Base-by-base conservation (phyloP, 30 jellyfish, hydroid and myxozoan species). In the Aurelia coerulea region DNA sequence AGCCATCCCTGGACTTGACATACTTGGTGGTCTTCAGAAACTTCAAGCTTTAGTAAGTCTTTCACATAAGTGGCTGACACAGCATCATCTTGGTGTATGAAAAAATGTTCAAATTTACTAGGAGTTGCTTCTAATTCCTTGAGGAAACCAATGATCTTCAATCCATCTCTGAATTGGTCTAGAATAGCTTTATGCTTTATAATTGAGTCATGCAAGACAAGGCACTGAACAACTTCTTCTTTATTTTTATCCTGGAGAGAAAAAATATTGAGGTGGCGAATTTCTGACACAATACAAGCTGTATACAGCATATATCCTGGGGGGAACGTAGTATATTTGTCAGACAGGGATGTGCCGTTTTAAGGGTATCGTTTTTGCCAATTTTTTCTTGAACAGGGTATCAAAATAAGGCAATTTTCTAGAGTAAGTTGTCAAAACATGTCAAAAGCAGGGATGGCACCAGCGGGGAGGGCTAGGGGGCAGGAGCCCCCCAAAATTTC, bases 211-310 rank as follows among this genome's bases (percentile, higher is more conserved):
- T 67, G 78, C 62, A 67, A 62, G 78, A 34, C 60, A 67, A 67
- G 78, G 53, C 78, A 67, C 78, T 67, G 78, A 67, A 67, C 78
- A 67, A 67, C 17, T 67, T 67, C 62, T 66, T 67, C 78, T 13
- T 34, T 67, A n/a, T 67, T 67, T 34, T 8, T 34, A 2, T 67
- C 78, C 78, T 67, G 53, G 0, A 42, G 53, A 42, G 10, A 42
- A 42, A 42, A 3, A 4, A 42, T 42, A 2, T 5, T 2, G 1
- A 42, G 46, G 12, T 67, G 78, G 17, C 0, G 16, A 67, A 67
- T 67, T 67, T 34, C 78, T n/a, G 18, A 19, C 10, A 34, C 49
- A 66, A 34, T 67, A 23, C 78, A 18, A 12, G 78, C 53, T 67
- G 46, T n/a, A n/a, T n/a, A n/a, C n/a, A n/a, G n/a, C n/a, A n/a